A percentile compares a stretch with the other conserved stretches of the same genome.
phyloP scores from a whole-genome alignment of 2,113 vertebrate species.

The Gila orcuttii region DNA sequence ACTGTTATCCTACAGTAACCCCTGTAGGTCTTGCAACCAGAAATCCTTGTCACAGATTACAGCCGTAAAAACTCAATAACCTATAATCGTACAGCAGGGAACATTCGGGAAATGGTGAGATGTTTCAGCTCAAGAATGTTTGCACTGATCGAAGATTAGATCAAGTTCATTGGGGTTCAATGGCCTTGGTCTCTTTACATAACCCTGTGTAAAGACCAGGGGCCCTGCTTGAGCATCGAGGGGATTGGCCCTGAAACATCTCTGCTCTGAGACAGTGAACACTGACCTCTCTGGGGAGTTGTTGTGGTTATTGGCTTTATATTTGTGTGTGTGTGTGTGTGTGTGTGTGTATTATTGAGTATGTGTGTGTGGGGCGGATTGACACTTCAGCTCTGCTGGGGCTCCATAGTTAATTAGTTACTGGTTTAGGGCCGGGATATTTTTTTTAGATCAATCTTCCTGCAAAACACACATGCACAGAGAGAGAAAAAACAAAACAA shows the following conservation, averaged over 20 bases:
- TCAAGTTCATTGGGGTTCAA: slow-evolving; percentile 28
- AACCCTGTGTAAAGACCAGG: not conserved
- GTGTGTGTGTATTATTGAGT: slow-evolving; percentile 20
- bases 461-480: not conserved
- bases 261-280: not conserved
- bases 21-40: slow-evolving; percentile 13
- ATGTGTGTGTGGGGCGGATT: not conserved
- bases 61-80: slow-evolving; percentile 5
- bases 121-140: slow-evolving; percentile 22
- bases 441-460: not conserved
- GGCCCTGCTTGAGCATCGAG: not conserved
- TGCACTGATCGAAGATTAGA: slow-evolving; percentile 26
- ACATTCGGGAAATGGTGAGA: not conserved
- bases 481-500: too few relatives aligned
- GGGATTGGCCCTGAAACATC: not conserved
- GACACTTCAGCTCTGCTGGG: not conserved
- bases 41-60: slow-evolving; percentile 5
- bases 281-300: slow-evolving; percentile 6
- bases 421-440: not conserved
- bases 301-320: slow-evolving; percentile 14
- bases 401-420: not conserved
- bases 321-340: slow-evolving; percentile 40
- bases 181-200: slow-evolving; percentile 39
- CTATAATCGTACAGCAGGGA: not conserved
- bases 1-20: slow-evolving; percentile 45